These are phyloP conservation scores for Leptopilina myrica DNA, from an alignment of 2,888 invertebrate species.

Conservation along the genomic window DNA sequence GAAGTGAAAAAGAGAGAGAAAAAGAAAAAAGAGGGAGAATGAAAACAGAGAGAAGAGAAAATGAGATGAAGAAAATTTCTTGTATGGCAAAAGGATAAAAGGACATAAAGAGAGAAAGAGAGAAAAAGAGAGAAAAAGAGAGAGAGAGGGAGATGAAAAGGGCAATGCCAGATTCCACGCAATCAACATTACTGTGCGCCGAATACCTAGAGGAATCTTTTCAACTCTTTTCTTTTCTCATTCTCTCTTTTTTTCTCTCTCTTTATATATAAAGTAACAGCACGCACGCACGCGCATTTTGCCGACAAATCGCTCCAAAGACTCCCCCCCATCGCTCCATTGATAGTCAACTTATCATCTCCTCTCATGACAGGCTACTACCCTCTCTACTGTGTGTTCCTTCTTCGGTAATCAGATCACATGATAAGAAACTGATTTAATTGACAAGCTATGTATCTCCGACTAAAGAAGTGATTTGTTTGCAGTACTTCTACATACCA, in stretches of 20 bases:
- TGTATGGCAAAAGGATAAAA: neutral
- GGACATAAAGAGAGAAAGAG: neutral
- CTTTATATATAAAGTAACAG: neutral
- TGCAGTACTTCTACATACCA: constrained; percentile 18
- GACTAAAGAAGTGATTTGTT: constrained; percentile 38
- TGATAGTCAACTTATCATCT: constrained; percentile 36
- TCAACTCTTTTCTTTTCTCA: constrained; percentile 35
- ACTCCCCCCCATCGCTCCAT: neutral
- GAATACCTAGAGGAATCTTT: constrained; percentile 56
- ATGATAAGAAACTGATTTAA: constrained; percentile 37
- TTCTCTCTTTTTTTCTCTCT: constrained; percentile 45
- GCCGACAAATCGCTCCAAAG: constrained; percentile 31
- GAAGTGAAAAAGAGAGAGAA: too few relatives aligned
- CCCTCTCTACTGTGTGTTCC: neutral
- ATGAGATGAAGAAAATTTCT: constrained; percentile 2
- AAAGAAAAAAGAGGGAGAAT: too few relatives aligned
- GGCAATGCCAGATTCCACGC: constrained; percentile 60
- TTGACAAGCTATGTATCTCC: constrained; percentile 34
- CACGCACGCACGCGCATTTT: constrained; percentile 37
- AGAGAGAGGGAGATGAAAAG: neutral
- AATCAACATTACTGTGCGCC: constrained; percentile 68
- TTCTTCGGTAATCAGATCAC: constrained; percentile 25
- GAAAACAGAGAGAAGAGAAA: neutral
- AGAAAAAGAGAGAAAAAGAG: neutral
- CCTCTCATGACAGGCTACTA: neutral